phyloP scores from a whole-genome alignment of 2,888 invertebrate species.

The Ochropleura plecta region DNA sequence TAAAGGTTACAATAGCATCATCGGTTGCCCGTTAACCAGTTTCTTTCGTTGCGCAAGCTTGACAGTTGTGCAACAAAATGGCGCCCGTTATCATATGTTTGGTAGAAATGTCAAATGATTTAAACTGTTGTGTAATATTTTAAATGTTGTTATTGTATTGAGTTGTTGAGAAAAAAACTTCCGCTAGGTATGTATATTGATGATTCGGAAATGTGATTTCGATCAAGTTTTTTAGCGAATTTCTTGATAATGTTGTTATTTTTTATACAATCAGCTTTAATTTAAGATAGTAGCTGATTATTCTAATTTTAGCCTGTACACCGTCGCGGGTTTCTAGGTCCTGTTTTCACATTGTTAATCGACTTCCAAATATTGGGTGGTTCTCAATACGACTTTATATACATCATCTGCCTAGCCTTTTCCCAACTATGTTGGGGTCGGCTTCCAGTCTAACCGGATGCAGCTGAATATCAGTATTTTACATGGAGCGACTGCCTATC shows the following conservation, averaged over 20 bases:
- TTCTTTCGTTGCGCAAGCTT: conserved; percentile 38
- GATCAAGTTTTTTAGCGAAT: background rate
- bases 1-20: conserved; percentile 49
- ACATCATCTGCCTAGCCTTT: no score
- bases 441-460: no score
- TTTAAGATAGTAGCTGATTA: no score
- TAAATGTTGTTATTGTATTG: conserved; percentile 49
- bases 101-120: conserved; percentile 42
- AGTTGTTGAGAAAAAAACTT: conserved; percentile 24
- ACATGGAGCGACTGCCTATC: no score
- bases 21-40: conserved; percentile 36
- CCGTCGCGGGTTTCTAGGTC: no score
- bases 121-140: conserved; percentile 54
- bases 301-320: no score
- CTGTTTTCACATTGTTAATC: no score
- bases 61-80: conserved; percentile 37
- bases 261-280: no score
- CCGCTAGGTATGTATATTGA: conserved; percentile 30
- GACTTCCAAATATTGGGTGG: no score
- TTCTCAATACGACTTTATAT: no score
- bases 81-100: conserved; percentile 53
- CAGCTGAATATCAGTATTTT: no score
- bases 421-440: no score
- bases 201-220: background rate
- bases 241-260: background rate